Evolutionary conservation across 2,888 invertebrate genomes (phyloP).

Genomic region (Pecten maximus): DNA sequence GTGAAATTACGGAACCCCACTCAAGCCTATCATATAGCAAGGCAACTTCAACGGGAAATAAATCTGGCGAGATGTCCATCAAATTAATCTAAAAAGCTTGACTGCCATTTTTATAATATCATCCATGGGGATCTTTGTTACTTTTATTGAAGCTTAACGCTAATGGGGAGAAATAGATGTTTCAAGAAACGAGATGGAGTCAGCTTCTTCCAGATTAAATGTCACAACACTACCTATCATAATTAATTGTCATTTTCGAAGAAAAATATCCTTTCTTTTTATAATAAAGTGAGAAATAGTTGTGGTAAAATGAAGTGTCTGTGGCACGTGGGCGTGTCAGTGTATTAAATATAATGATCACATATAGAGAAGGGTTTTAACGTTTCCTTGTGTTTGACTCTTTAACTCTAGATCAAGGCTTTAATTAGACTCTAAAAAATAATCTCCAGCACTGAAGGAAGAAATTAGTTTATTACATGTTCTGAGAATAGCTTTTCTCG

Average conservation of each 20-base stretch:
- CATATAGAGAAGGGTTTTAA: too few species aligned
- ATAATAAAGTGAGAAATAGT: background rate
- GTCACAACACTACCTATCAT: background rate
- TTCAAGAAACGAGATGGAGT: background rate
- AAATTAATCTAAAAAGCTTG: conserved; percentile 14
- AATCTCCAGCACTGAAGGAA: too few species aligned
- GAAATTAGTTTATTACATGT: too few species aligned
- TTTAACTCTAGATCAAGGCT: too few species aligned
- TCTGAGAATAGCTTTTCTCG: too few species aligned
- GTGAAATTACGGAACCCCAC: background rate
- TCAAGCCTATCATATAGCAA: background rate
- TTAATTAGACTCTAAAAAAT: too few species aligned
- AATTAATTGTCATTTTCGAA: background rate
- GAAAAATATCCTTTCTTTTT: background rate
- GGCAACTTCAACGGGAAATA: background rate
- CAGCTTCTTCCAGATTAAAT: background rate
- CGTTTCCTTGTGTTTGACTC: too few species aligned
- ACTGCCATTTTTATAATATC: background rate
- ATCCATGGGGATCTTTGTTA: background rate
- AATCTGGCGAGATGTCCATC: background rate
- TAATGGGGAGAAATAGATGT: background rate
- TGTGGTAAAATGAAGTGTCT: background rate
- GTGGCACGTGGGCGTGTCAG: background rate
- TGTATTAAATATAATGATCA: too few species aligned
- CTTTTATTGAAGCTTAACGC: background rate